phyloP scores from a whole-genome alignment of 2,888 invertebrate genomes.

The Caenorhabditis macrosperma region DNA sequence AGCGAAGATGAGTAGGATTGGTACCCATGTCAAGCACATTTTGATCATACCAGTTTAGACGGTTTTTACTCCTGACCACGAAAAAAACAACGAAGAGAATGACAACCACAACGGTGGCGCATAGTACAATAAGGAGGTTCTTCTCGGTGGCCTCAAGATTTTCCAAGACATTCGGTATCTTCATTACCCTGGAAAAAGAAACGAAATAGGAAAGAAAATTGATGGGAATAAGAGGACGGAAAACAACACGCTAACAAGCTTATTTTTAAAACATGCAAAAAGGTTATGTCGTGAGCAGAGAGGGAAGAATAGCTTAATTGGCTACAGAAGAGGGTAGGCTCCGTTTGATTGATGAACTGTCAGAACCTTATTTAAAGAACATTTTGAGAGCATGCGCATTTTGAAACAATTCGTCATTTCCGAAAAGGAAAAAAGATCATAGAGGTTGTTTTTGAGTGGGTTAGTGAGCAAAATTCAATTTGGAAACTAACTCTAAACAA shows the following conservation, averaged over 20 bases:
- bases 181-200: slow-evolving; percentile 38
- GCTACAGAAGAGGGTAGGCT: neutral
- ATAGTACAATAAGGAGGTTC: slow-evolving; percentile 39
- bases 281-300: no score
- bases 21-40: slow-evolving; percentile 73
- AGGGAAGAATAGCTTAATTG: no score
- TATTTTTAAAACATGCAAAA: no score
- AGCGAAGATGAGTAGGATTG: slow-evolving; percentile 69
- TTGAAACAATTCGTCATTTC: no score
- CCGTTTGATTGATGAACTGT: neutral
- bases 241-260: no score
- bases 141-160: slow-evolving; percentile 29
- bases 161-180: slow-evolving; percentile 34
- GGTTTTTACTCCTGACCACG: slow-evolving; percentile 45
- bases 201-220: neutral
- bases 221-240: neutral
- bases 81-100: slow-evolving; percentile 48
- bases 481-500: no score
- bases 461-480: no score
- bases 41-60: slow-evolving; percentile 71
- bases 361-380: neutral
- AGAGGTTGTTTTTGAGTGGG: no score
- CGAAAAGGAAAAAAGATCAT: no score
- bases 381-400: no score
- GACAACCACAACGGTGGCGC: slow-evolving; percentile 54